phyloP scores from a whole-genome alignment of 2,888 invertebrate species.

The Cerastis rubricosa region DNA sequence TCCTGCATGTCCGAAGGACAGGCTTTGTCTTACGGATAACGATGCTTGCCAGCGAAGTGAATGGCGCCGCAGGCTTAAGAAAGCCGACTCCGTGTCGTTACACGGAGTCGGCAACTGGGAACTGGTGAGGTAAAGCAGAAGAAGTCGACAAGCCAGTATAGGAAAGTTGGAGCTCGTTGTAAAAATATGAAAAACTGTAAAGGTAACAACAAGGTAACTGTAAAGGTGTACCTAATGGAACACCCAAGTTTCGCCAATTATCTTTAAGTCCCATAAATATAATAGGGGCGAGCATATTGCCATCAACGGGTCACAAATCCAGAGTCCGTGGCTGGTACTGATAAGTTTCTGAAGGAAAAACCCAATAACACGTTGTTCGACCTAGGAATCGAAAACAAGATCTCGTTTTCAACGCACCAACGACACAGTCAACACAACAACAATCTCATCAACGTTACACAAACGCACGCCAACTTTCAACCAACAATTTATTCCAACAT shows the following conservation, averaged over 20 bases:
- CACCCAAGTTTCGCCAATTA: not conserved
- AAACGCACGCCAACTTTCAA: slow-evolving; percentile 41
- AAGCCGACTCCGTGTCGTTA: too few relatives aligned
- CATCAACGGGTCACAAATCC: not conserved
- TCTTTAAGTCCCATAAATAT: not conserved
- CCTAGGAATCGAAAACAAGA: not conserved
- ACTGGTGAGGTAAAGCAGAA: too few relatives aligned
- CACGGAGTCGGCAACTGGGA: too few relatives aligned
- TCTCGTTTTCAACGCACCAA: not conserved
- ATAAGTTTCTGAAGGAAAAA: not conserved
- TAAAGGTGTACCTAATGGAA: too few relatives aligned
- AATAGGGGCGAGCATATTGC: not conserved
- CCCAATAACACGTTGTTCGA: not conserved
- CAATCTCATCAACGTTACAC: not conserved
- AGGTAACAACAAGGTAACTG: too few relatives aligned
- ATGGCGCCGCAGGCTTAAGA: too few relatives aligned
- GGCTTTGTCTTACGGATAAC: too few relatives aligned
- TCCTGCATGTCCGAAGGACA: too few relatives aligned
- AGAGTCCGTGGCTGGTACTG: not conserved
- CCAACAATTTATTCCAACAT: slow-evolving; percentile 52
- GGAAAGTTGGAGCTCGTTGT: not conserved
- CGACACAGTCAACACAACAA: not conserved
- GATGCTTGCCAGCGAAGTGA: too few relatives aligned
- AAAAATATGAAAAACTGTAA: not conserved
- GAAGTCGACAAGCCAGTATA: not conserved